Evolutionary conservation across 92 coral and sea anemone genomes (phyloP).

Genomic region (Anthopleura xanthogrammica): DNA sequence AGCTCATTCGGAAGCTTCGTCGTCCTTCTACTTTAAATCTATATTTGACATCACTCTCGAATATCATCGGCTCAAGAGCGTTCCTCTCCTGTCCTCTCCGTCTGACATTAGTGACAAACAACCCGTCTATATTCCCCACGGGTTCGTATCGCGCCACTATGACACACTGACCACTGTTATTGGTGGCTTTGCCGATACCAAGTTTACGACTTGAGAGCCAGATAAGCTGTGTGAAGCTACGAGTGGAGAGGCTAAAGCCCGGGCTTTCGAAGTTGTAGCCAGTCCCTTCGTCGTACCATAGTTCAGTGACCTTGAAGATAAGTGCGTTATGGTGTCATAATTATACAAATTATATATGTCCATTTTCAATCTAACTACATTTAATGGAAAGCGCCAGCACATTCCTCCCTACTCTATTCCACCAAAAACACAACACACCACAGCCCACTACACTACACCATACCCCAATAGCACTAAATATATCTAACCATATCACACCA

Average conservation of each 20-base stretch:
- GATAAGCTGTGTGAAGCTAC: slow-evolving; percentile 88
- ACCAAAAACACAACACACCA: not conserved
- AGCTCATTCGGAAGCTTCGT: slow-evolving; percentile 75
- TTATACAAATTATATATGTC: too few relatives aligned
- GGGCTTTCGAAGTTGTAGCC: slow-evolving; percentile 86
- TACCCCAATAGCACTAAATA: not conserved
- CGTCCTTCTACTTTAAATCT: slow-evolving; percentile 59
- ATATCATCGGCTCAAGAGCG: slow-evolving; percentile 61
- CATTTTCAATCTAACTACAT: too few relatives aligned
- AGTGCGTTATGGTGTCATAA: not conserved
- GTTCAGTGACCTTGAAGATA: slow-evolving; percentile 66
- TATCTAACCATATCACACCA: not conserved
- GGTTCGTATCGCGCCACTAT: slow-evolving; percentile 96
- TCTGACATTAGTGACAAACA: slow-evolving; percentile 81
- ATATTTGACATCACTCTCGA: slow-evolving; percentile 58
- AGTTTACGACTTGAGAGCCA: slow-evolving; percentile 84
- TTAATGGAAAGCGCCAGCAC: too few relatives aligned
- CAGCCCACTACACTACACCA: not conserved
- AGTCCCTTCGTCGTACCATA: slow-evolving; percentile 88
- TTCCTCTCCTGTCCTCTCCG: slow-evolving; percentile 72
- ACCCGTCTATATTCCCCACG: slow-evolving; percentile 91
- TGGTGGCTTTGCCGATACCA: slow-evolving; percentile 84
- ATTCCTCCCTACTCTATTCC: too few relatives aligned
- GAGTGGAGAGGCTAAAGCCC: slow-evolving; percentile 69
- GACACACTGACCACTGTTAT: slow-evolving; percentile 71